These are phyloP conservation scores for Zeuzera pyrina DNA, from an alignment of 2,888 invertebrate species.

Conservation along the genomic window DNA sequence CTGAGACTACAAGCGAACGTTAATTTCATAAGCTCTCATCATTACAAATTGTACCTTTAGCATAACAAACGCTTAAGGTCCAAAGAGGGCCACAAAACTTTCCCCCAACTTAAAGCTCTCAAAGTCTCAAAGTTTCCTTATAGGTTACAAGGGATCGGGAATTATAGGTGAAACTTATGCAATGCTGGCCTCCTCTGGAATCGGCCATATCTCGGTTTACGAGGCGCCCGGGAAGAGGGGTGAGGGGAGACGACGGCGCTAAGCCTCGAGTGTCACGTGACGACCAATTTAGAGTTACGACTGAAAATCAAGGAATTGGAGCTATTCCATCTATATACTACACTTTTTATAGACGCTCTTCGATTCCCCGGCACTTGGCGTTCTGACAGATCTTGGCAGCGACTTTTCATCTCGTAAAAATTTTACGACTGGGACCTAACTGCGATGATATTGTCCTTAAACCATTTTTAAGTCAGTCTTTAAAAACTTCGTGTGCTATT, in stretches of 20 bases:
- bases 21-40: no score
- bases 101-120: constrained; percentile 7
- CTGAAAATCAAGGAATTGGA: constrained; percentile 22
- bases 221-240: constrained; percentile 13
- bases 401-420: no score
- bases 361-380: no score
- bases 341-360: no score
- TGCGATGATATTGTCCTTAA: no score
- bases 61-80: no score
- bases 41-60: no score
- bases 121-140: constrained; percentile 19
- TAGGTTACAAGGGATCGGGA: constrained; percentile 27
- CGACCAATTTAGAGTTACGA: constrained; percentile 46
- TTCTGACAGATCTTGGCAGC: no score
- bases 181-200: constrained; percentile 23
- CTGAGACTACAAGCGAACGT: no score
- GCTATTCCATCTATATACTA: constrained; percentile 11
- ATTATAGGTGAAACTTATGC: constrained; percentile 43
- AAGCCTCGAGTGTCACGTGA: constrained; percentile 34
- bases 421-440: no score
- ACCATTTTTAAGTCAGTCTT: no score
- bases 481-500: no score
- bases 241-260: constrained; percentile 14
- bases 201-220: constrained; percentile 30
- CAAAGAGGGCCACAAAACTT: not conserved